Base-by-base conservation (phyloP, 2,888 invertebrate genomes). In the Campoletis raptor region DNA sequence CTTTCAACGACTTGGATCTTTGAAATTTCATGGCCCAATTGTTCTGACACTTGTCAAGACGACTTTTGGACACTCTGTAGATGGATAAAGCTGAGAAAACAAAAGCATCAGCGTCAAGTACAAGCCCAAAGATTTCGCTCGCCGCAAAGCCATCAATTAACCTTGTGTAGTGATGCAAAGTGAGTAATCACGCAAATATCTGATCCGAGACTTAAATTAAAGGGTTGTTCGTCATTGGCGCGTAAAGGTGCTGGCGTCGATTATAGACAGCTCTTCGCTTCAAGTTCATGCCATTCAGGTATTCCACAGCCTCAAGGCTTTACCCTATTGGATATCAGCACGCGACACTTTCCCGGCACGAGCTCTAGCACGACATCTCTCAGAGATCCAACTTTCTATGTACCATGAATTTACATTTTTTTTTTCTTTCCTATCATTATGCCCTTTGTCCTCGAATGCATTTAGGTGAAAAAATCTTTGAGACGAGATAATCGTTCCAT, bases 261-360 rank as follows among this genome's bases (percentile, higher is more conserved):
- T 85, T 78, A 37, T 78, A 78, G 78, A 77, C 81, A 69, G 78
- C 48, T 78, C 48, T 78, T 77, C 72, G 64, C 70, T 72, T 52
- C 64, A 54, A 76, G 69, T 57, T 74, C 54, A 45, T 40, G 42
- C 12, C 77, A 66, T 57, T 66, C 64, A 24, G 40, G 69, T 69
- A 42, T 42, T 64, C 37, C 36, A 74, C 57, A 72, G 74, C 78
- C 85, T 61, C 61, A 73, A 78, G 69, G 82, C 85, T 74, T 64
- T 79, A 79, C 40, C 67, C 85, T 67, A 78, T 73, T 84, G 80
- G 84, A 81, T 76, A 85, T 85, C 81, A 81, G 76, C 85, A 85
- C 81, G 81, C 85, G 85, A 85, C 85, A 85, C 85, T 77, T 81
- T 80, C 70, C 61, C 83, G 64, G 61, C 72, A 52, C 74, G 52